Conservation (phyloP, 2,888 invertebrate genomes). For the Synanthedon andrenaeformis region DNA sequence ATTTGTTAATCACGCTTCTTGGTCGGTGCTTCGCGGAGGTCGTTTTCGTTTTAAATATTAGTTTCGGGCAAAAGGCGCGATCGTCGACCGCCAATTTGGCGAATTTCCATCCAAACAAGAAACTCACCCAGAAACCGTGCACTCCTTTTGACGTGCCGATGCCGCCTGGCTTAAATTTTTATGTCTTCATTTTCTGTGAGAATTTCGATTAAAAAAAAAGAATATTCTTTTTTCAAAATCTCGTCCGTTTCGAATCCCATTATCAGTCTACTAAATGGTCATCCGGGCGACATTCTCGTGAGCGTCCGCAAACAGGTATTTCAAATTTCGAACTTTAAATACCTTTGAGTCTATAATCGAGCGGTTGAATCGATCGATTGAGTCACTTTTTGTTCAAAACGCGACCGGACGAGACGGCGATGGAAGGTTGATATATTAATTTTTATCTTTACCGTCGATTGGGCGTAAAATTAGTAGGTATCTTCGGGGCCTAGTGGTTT, state of each 20-base stretch:
- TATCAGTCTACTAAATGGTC: constrained; percentile 33
- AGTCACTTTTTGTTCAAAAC: constrained; percentile 41
- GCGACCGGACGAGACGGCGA: constrained; percentile 10
- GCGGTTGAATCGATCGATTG: constrained; percentile 21
- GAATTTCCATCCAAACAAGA: constrained; percentile 39
- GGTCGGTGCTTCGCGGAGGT: constrained; percentile 39
- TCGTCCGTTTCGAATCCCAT: constrained; percentile 47
- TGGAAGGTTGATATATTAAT: constrained; percentile 53
- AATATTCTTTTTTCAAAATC: constrained; percentile 26
- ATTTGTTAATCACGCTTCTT: constrained; percentile 59
- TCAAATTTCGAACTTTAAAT: constrained; percentile 43
- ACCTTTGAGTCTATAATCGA: constrained; percentile 38
- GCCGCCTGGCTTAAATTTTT: constrained; percentile 53
- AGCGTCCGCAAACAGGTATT: constrained; percentile 48
- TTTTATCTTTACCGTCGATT: constrained; percentile 57
- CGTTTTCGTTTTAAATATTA: constrained; percentile 54
- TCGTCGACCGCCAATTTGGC: constrained; percentile 58
- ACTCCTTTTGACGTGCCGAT: constrained; percentile 49
- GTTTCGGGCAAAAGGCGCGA: constrained; percentile 58
- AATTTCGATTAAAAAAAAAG: constrained; percentile 28
- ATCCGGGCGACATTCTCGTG: constrained; percentile 59
- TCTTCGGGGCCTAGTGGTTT: constrained; percentile 42
- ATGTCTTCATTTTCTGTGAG: constrained; percentile 66
- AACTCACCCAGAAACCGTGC: constrained; percentile 33
- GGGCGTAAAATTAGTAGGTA: constrained; percentile 60